phyloP scores from a whole-genome alignment of 2,113 vertebrate species.

The Aptenodytes patagonicus region DNA sequence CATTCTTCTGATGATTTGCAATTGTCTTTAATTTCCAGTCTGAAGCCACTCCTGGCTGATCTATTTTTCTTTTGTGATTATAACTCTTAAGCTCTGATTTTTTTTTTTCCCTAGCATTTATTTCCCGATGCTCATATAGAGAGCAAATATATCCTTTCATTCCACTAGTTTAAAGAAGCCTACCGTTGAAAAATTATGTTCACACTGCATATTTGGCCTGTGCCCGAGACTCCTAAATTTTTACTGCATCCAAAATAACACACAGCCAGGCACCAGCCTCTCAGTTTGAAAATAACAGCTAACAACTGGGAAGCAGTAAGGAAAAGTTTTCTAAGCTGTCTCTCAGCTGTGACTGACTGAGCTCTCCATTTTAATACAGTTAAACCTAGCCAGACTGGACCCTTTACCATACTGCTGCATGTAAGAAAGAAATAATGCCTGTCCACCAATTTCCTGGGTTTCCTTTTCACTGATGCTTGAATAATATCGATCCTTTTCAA shows the following conservation, averaged over 20 bases:
- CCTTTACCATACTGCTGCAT: neutral
- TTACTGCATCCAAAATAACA: neutral
- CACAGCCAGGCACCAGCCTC: neutral
- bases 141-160: neutral
- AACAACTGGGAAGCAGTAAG: neutral
- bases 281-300: neutral
- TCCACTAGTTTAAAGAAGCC: neutral
- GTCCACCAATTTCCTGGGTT: neutral
- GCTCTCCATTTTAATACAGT: neutral
- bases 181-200: neutral
- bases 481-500: neutral
- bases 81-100: neutral
- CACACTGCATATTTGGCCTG: neutral
- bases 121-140: fast-evolving
- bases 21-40: neutral
- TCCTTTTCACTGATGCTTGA: neutral
- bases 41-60: neutral
- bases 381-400: neutral
- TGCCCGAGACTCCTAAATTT: neutral
- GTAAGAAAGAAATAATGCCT: neutral
- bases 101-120: neutral
- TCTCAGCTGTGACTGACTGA: neutral
- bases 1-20: neutral
- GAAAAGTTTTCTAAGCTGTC: neutral
- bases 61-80: neutral